Evolutionary conservation across 2,113 vertebrate genomes (phyloP), one percentile per base, ranked within the genome.

Genomic region (Ceratotherium simum): DNA sequence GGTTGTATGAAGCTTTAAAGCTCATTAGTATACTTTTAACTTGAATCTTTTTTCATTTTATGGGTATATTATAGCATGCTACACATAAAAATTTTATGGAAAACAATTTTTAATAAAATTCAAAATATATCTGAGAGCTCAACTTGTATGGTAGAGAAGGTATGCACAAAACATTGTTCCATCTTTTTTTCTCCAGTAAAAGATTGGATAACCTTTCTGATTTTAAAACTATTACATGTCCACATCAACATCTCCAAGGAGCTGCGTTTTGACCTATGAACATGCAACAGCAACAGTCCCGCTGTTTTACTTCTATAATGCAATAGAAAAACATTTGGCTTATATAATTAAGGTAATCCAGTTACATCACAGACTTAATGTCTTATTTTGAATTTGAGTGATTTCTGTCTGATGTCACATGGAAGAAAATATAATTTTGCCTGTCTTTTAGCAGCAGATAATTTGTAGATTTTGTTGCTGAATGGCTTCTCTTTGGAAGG

Each of bases 301-400:
- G 46, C 29, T 54, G 39, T 18, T 64, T 90, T 96, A 69, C 64
- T 97, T 93, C 80, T 90, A 20, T 98, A 98, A 86, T 86, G 64
- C 23, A 97, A n/a, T 67, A 93, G 64, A 95, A 97, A 94, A 92
- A 90, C 20, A 94, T 98, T 96, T 96, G 75, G 67, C n/a, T 98
- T 96, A 70, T 36, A 65, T 58, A 91, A 97, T 97, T 97, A 94
- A 65, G 46, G 31, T 96, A 94, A 97, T 93, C 76, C 5, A 36
- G 64, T 97, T 98, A 78, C 11, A 92, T 81, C 76, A 48, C 20
- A 72, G 46, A 51, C 54, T 83, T 96, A 18, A 85, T 75, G n/a
- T 94, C 85, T 97, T 87, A 90, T 97, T 97, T 94, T 97, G 75
- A 93, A 78, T 97, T 84, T 97, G 60, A 85, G 79, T 95, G 23